Evolutionary conservation across 2,888 invertebrate species (phyloP), one percentile per base, ranked within the genome.

Genomic region (Ophion ellenae): DNA sequence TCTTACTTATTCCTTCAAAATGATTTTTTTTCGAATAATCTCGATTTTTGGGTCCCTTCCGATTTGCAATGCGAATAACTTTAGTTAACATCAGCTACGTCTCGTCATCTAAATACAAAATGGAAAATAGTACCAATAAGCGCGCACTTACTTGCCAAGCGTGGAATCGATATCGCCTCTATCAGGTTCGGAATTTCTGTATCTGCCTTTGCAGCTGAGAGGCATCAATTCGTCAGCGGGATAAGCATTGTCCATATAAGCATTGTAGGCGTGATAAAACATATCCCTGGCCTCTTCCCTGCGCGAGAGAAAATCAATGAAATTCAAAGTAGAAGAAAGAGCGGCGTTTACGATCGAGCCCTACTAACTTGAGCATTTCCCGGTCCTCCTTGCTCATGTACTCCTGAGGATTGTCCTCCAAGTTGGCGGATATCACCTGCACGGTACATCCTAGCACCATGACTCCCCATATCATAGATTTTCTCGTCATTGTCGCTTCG

Each of bases 191-290:
- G 98, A 95, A 6, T 98, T 99, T 90, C 98, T 95, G 94, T 97
- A 98, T 78, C 99, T 95, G 45, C 99, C 99, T 92, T 97, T 97
- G 94, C 99, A 99, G 91, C 97, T 98, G 59, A 99, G 95, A 0
- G 99, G 99, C 99, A 99, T 99, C 88, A 99, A 95, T 94, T 99
- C 99, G 95, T 99, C 99, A 24, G 99, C 99, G 77, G 99, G 99
- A 95, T 98, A 99, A 17, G 99, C 99, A 95, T 99, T 97, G 91
- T 97, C 95, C 98, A 99, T 99, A 91, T 99, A 99, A 1, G 98
- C 97, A 92, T 97, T 95, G 93, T 99, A 99, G 4, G 98, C 99
- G 95, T 99, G 99, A 94, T 98, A 98, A 94, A 99, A 99, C 99
- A 99, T 99, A 92, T 98, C 97, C 82, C 98, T 95, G 17, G 98